Base-by-base conservation (phyloP, 2,113 vertebrate species). In the Cairina moschata region DNA sequence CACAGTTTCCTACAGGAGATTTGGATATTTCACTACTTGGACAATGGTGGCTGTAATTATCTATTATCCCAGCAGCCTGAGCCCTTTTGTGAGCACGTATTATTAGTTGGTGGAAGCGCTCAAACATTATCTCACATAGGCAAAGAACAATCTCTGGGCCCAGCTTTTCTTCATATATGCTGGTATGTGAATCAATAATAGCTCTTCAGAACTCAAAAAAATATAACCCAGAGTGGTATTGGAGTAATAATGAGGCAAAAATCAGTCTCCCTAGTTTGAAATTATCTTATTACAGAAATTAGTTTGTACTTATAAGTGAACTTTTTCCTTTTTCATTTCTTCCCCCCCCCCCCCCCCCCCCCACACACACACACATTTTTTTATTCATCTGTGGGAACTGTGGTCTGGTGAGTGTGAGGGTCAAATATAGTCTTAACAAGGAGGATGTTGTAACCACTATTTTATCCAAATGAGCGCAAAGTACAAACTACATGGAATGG, bases 181-280 rank as follows among this genome's bases (percentile, higher is more conserved):
- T 55, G n/a, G 44, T 83, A 90, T 34, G 20, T 71, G 90, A 91
- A 96, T 79, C 91, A 93, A 90, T 93, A 92, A 87, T 91, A 97
- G 89, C 48, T 69, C 71, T 86, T 97, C 83, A 95, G 88, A 95
- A 88, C 50, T 95, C 28, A 88, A 74, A 92, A 71, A 91, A 86
- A 6, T 90, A 83, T 83, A 80, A 13, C 88, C n/a, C 83, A 86
- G 88, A 90, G 85, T 85, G 92, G 73, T 82, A 83, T 2, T 85
- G 75, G 75, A 88, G 93, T 96, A 95, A 95, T 95, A 95, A 95
- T 88, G 94, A 97, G 90, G 74, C 52, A 56, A 90, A 95, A 92
- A 91, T 91, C 91, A 93, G 60, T 7, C 36, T 72, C 48, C 50
- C 12, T 17, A 59, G 52, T 92, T 89, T 89, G 52, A 83, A 93